Conservation (phyloP, 2,888 invertebrate genomes). For the Catocala fraxini region DNA sequence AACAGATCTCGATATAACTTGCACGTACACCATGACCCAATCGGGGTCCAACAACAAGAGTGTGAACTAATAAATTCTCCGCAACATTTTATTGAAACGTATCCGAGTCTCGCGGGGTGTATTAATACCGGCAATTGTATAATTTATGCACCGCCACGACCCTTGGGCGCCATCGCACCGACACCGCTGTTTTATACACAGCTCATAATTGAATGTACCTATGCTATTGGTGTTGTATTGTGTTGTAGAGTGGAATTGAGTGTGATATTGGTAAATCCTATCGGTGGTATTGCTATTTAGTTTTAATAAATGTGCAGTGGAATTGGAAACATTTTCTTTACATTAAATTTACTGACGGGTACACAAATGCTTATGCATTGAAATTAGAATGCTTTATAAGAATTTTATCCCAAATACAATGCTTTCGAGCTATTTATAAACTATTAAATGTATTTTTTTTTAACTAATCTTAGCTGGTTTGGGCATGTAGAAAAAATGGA, state of each 20-base stretch:
- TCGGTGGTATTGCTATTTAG: no score
- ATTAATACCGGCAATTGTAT: slow-evolving; percentile 71
- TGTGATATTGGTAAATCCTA: neutral
- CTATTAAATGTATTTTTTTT: no score
- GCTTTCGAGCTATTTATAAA: no score
- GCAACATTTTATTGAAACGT: slow-evolving; percentile 71
- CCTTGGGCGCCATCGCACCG: slow-evolving; percentile 46
- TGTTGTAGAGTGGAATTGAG: slow-evolving; percentile 12
- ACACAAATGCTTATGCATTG: no score
- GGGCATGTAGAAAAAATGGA: no score
- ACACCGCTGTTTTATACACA: slow-evolving; percentile 38
- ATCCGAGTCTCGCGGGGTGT: slow-evolving; percentile 62
- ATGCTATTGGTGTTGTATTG: slow-evolving; percentile 15
- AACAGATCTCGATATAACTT: neutral
- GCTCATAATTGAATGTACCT: slow-evolving; percentile 36
- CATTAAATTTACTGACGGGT: no score
- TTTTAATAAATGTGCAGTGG: no score
- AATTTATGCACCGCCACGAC: slow-evolving; percentile 78
- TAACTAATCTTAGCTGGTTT: no score
- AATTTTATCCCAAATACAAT: no score
- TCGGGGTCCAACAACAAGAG: slow-evolving; percentile 19
- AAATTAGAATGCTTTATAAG: no score
- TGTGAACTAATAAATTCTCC: slow-evolving; percentile 53
- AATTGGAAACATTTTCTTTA: no score
- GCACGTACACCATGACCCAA: slow-evolving; percentile 3